These are phyloP conservation scores for Danionella dracula DNA, from an alignment of 2,797 vertebrate genomes.

Conservation along the genomic window DNA sequence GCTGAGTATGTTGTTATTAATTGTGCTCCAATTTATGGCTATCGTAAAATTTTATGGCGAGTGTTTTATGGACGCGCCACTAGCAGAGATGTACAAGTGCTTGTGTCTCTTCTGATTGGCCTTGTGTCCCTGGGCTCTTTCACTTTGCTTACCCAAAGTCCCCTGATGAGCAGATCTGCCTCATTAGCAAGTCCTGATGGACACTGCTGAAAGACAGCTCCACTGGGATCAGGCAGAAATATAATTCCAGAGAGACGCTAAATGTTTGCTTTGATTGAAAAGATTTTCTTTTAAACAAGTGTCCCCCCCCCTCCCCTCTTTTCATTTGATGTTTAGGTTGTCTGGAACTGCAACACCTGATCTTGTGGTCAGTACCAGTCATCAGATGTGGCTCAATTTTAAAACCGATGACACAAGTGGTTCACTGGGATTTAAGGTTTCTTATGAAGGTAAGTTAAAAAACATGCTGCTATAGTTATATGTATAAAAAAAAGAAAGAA, in stretches of 20 bases:
- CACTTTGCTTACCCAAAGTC: slow-evolving; percentile 18
- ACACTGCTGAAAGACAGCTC: neutral
- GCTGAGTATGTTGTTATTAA: slow-evolving; percentile 69
- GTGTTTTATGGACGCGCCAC: slow-evolving; percentile 54
- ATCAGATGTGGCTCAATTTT: slow-evolving; percentile 99
- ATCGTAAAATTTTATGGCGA: slow-evolving; percentile 72
- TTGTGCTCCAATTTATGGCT: slow-evolving; percentile 64
- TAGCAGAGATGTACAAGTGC: slow-evolving; percentile 38
- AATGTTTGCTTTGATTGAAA: neutral
- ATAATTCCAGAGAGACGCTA: neutral
- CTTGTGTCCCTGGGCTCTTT: slow-evolving; percentile 17
- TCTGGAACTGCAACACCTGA: slow-evolving; percentile 92
- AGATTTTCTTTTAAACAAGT: neutral
- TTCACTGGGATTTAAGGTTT: slow-evolving; percentile 92
- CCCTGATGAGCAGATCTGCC: slow-evolving; percentile 38
- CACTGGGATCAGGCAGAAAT: slow-evolving; percentile 8
- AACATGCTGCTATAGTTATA: no score
- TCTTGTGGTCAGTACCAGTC: slow-evolving; percentile 94
- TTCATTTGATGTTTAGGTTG: slow-evolving; percentile 66
- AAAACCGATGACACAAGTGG: slow-evolving; percentile 94
- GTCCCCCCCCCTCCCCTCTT: no score
- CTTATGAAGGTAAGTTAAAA: slow-evolving; percentile 83
- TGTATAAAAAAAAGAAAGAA: no score
- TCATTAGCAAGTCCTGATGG: slow-evolving; percentile 35
- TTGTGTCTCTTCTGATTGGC: slow-evolving; percentile 22